Evolutionary conservation across 1,140 invertebrate species (phyloP).

Genomic region (Chrysomallon squamiferum): DNA sequence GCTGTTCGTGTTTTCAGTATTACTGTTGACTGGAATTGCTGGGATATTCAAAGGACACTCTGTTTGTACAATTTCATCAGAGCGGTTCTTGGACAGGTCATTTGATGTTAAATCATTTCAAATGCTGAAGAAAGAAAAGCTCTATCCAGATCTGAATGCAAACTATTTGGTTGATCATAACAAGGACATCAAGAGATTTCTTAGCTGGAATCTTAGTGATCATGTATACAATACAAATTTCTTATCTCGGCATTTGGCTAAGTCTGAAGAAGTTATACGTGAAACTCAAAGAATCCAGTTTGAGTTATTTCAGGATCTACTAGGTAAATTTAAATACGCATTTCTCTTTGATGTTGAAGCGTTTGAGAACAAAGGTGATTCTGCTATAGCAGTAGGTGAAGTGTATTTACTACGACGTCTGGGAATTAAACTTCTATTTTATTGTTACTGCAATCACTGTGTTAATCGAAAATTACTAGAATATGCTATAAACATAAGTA

Average conservation of each 20-base stretch:
- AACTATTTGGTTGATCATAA: too few relatives aligned
- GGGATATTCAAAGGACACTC: too few relatives aligned
- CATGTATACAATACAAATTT: too few relatives aligned
- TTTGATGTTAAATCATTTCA: too few relatives aligned
- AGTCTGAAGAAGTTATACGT: constrained; percentile 7
- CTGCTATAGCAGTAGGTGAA: constrained; percentile 29
- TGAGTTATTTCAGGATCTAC: constrained; percentile 11
- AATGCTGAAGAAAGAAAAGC: too few relatives aligned
- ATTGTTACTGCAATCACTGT: constrained; percentile 14
- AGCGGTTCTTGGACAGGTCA: too few relatives aligned
- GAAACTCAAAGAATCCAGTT: constrained; percentile 25
- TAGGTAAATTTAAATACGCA: constrained; percentile 12
- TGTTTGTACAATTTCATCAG: too few relatives aligned
- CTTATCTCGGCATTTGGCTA: constrained; percentile 10
- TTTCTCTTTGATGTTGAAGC: constrained; percentile 25
- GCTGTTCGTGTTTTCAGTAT: too few relatives aligned
- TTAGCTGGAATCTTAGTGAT: too few relatives aligned
- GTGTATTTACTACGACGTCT: constrained; percentile 13
- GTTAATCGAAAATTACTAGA: background rate
- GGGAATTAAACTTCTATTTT: constrained; percentile 19
- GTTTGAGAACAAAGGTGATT: constrained; percentile 34
- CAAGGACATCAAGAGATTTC: too few relatives aligned
- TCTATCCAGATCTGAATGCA: too few relatives aligned
- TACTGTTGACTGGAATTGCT: too few relatives aligned
- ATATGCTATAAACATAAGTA: background rate